Percentiles rank a stretch among this genome's conserved stretches.
These are phyloP conservation scores for Acropora yongei DNA, from an alignment of 64 coral and sea anemone genomes.

Conservation along the genomic window DNA sequence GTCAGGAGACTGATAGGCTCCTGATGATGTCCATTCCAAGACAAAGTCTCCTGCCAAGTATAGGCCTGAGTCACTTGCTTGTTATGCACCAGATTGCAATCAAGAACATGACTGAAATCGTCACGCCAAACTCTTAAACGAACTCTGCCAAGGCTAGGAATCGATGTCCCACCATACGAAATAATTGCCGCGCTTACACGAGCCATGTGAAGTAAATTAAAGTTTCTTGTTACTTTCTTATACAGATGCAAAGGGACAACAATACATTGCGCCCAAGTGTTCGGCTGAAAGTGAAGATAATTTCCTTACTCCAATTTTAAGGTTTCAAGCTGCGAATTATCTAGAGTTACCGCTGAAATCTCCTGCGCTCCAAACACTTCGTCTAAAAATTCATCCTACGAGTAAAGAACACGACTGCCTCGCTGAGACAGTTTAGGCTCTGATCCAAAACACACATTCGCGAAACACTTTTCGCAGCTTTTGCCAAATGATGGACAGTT, in stretches of 20 bases:
- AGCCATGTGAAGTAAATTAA: conserved; percentile 28
- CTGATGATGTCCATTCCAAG: conserved; percentile 56
- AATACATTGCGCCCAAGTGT: conserved; percentile 77
- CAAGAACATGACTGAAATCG: conserved; percentile 34
- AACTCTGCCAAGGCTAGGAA: conserved; percentile 53
- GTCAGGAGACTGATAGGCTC: background rate
- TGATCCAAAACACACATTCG: conserved; percentile 16
- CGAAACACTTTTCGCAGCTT: background rate
- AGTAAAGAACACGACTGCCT: background rate
- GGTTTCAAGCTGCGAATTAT: conserved; percentile 1
- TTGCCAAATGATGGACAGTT: conserved; percentile 32
- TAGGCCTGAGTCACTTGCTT: conserved; percentile 25
- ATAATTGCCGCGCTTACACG: conserved; percentile 48
- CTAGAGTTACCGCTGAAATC: background rate
- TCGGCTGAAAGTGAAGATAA: conserved; percentile 15
- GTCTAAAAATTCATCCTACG: background rate
- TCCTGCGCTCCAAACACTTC: background rate
- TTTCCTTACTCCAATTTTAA: background rate
- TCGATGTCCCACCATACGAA: conserved; percentile 66
- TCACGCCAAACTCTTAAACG: conserved; percentile 41
- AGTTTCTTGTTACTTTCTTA: conserved; percentile 55
- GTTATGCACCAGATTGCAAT: conserved; percentile 60
- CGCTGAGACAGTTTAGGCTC: background rate
- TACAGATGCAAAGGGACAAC: conserved; percentile 68
- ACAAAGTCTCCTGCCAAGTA: conserved; percentile 23